Evolutionary conservation across 1,140 invertebrate species (phyloP).

Genomic region (Sogatella furcifera): DNA sequence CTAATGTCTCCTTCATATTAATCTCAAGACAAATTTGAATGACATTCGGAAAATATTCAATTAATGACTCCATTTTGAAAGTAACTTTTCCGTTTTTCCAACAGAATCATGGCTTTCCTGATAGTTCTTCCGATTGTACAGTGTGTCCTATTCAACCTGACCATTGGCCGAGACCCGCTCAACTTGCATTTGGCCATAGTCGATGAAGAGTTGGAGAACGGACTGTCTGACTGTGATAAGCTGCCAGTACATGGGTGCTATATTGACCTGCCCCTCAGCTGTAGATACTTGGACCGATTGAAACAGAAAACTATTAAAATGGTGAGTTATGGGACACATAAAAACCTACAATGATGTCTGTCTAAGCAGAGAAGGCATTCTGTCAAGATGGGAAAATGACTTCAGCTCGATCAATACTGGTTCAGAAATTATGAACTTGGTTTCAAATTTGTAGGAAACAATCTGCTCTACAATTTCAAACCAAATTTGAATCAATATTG

Average conservation of each 20-base stretch:
- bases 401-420: too few species aligned
- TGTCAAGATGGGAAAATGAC: too few species aligned
- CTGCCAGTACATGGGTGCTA: constrained; percentile 46
- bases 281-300: constrained; percentile 46
- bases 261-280: constrained; percentile 51
- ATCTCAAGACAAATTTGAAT: too few species aligned
- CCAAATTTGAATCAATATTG: too few species aligned
- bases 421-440: too few species aligned
- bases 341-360: too few species aligned
- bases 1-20: too few species aligned
- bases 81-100: constrained; percentile 24
- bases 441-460: too few species aligned
- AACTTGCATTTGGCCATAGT: constrained; percentile 43
- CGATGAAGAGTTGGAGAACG: constrained; percentile 33
- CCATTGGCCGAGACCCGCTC: constrained; percentile 46
- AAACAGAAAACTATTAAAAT: background rate
- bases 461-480: too few species aligned
- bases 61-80: background rate
- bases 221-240: constrained; percentile 24
- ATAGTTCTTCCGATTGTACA: constrained; percentile 48
- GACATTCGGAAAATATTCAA: too few species aligned
- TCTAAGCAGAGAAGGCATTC: too few species aligned
- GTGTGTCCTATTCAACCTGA: constrained; percentile 46
- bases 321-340: too few species aligned
- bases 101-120: constrained; percentile 43